Evolutionary conservation across 2,113 vertebrate genomes (phyloP).

Genomic region (Diadophis punctatus): DNA sequence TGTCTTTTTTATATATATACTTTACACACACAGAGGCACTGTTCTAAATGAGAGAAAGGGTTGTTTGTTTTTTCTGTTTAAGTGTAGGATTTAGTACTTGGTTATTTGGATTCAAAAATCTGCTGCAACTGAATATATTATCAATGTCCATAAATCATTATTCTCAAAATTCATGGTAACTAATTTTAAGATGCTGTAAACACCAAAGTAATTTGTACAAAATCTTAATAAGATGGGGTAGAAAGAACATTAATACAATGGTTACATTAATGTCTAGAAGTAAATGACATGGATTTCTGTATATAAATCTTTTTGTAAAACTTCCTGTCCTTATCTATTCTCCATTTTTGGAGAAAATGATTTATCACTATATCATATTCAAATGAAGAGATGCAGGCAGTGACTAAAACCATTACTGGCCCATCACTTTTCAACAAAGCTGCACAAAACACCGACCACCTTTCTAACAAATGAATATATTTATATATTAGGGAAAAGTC

Average conservation of each 20-base stretch:
- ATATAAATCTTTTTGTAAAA: not conserved
- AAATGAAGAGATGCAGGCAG: not conserved
- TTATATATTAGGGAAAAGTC: no score
- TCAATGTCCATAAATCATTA: not conserved
- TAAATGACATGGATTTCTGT: not conserved
- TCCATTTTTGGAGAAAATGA: not conserved
- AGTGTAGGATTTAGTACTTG: not conserved
- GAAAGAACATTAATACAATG: not conserved
- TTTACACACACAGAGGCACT: conserved; percentile 12
- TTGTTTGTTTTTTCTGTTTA: not conserved
- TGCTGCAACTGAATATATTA: conserved; percentile 8
- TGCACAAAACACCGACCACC: not conserved
- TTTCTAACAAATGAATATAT: not conserved
- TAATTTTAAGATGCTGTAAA: conserved; percentile 21
- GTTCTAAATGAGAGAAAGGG: not conserved
- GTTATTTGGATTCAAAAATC: conserved; percentile 1
- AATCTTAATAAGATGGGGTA: not conserved
- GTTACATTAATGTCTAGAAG: not conserved
- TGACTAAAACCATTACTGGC: not conserved
- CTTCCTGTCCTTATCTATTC: not conserved
- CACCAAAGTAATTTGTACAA: not conserved
- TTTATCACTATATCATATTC: not conserved
- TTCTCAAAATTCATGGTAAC: not conserved
- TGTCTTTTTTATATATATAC: conserved; percentile 14
- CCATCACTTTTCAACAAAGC: not conserved